Base-by-base conservation (phyloP, 2,888 invertebrate genomes). In the Notodonta dromedarius region DNA sequence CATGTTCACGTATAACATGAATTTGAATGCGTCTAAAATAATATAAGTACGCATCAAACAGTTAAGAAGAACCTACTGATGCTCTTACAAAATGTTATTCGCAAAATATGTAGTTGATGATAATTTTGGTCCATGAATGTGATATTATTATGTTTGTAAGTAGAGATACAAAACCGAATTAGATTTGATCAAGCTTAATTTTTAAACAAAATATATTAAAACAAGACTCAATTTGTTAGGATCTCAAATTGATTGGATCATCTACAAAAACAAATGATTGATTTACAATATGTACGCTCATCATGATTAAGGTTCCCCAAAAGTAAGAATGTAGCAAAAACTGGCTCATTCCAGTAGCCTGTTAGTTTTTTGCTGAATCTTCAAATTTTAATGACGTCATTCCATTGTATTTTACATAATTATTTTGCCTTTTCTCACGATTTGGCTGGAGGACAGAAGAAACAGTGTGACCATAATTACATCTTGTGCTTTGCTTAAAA, bases 261-360 rank as follows among this genome's bases (percentile, higher is more conserved):
- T 4, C 50, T 11, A 50, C 50, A 50, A 50, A 46, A 50, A 50
- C 50, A 50, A 50, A 50, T 50, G 50, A 50, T 50, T 50, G 50
- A 50, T 50, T 50, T 2, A 50, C 16, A 24, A 50, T 50, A 9
- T 50, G 50, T 16, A 11, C 0, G 50, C 50, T 50, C 50, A 50
- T 50, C 50, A 50, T 14, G 52, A 52, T 52, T 52, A 32, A 13
- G 5, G 52, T 8, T 52, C 32, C 11, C 24, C 32, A 52, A 51
- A 52, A 32, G 13, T 52, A 32, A 12, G 32, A 32, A 16, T 32
- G 16, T 32, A 12, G 52, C 32, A 52, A 52, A 52, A 52, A 52
- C 52, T 52, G 32, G 11, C n/a, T 52, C 13, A 4, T 7, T 14
- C 8, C n/a, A 24, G 24, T 11, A 14, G 50, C 50, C 50, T 52